Conservation (phyloP, 92 coral and sea anemone genomes). For the Actinostola sp. region DNA sequence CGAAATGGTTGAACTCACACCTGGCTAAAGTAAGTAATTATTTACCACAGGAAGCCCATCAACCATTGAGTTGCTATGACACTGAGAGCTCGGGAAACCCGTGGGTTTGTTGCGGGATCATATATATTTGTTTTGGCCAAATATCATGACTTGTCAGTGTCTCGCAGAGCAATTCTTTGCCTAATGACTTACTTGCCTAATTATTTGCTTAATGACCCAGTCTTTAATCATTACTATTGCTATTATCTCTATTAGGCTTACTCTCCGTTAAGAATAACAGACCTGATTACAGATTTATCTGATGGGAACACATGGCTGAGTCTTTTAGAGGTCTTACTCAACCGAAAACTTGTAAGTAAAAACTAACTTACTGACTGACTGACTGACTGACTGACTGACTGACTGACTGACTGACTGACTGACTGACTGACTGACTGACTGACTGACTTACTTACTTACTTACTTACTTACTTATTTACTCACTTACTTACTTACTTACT, state of each 20-base stretch:
- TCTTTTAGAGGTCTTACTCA: conserved; percentile 77
- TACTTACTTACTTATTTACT: too few species aligned
- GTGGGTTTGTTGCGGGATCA: too few species aligned
- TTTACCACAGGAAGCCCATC: neutral
- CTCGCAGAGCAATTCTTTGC: too few species aligned
- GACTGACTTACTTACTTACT: too few species aligned
- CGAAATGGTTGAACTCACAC: conserved; percentile 94
- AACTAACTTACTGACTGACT: too few species aligned
- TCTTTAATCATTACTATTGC: neutral
- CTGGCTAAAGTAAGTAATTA: conserved; percentile 71
- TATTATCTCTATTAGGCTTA: conserved; percentile 40
- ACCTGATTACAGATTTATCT: conserved; percentile 73
- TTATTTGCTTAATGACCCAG: neutral
- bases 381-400: too few species aligned
- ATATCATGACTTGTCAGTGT: too few species aligned
- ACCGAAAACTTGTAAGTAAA: conserved; percentile 62
- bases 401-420: too few species aligned
- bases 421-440: too few species aligned
- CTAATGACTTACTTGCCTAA: neutral
- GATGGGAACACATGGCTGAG: conserved; percentile 79
- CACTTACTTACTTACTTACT: too few species aligned
- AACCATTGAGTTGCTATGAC: neutral
- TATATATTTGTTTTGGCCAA: too few species aligned
- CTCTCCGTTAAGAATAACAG: conserved; percentile 65
- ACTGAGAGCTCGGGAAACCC: too few species aligned